Base-by-base conservation (phyloP, 2,888 invertebrate species). In the Limnephilus rhombicus region DNA sequence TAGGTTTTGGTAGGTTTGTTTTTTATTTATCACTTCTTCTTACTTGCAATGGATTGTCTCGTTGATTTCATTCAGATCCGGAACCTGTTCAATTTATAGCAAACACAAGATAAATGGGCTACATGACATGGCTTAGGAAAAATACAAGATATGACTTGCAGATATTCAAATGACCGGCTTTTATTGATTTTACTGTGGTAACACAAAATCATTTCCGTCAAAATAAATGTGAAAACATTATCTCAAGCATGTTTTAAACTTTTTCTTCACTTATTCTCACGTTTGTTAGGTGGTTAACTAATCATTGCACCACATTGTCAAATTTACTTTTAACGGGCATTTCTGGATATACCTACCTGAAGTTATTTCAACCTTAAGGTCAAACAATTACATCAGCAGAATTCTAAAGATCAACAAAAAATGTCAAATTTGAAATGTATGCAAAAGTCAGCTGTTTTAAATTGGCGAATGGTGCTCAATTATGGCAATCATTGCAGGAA, bases 1-100 rank as follows among this genome's bases (percentile, higher is more conserved):
- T 88, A 34, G 29, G 53, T 88, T 88, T 68, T 89, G 53, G 88
- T 80, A 86, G 80, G 37, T 89, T 80, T 80, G 24, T 34, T 89
- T 37, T 89, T 89, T 80, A 80, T 49, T 86, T 86, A 85, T 85
- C 85, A 1, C 41, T 68, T 68, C 41, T 68, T 68, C 5, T 68
- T 68, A 68, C 68, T 24, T 4, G 68, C 68, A 68, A 68, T 68
- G 53, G 53, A 68, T 68, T 68, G 53, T 68, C 18, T 68, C 68
- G 1, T 68, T 24, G 68, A 68, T 68, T 68, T 68, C 7, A 68
- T 68, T 24, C 68, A 24, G 68, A 68, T 68, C 24, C n/a, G 1
- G 68, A 3, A 53, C 31, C 31, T 31, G 2, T 24, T 24, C 9
- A 68, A 68, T 49, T 49, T 68, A 68, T 24, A 68, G 68, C 1